Conservation (phyloP, 2,888 invertebrate genomes). For the Drosophila putrida region DNA sequence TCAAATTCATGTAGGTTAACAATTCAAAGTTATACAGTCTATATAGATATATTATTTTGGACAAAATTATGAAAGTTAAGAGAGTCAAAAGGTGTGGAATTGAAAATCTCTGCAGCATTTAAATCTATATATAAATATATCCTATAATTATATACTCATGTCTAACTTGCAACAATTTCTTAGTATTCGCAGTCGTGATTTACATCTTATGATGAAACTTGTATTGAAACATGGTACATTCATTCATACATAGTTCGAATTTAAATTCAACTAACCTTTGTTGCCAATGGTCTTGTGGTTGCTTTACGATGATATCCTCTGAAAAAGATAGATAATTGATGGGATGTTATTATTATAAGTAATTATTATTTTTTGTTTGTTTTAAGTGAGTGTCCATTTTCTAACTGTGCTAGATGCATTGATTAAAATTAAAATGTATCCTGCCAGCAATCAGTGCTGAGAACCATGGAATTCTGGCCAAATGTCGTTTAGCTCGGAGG, state of each 20-base stretch:
- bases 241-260: neutral
- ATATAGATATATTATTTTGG: neutral
- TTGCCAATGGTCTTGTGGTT: conserved; percentile 20
- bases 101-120: neutral
- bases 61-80: neutral
- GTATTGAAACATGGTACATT: neutral
- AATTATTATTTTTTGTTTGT: conserved; percentile 5
- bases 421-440: conserved; percentile 46
- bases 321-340: conserved; percentile 13
- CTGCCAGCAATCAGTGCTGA: conserved; percentile 17
- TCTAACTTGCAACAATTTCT: neutral
- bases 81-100: no score
- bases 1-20: neutral
- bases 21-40: no score
- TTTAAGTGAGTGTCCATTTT: conserved; percentile 2
- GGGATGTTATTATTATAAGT: neutral
- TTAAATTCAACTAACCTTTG: conserved; percentile 5
- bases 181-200: conserved; percentile 1
- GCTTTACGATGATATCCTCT: conserved; percentile 12
- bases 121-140: neutral
- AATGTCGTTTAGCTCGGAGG: conserved; percentile 19
- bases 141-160: no score
- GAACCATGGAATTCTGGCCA: conserved; percentile 19
- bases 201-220: conserved; percentile 1
- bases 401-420: conserved; percentile 25